Percentiles rank a stretch among this genome's conserved stretches.
Conservation (phyloP, 2,888 invertebrate species). For the Cylloceria caligata region DNA sequence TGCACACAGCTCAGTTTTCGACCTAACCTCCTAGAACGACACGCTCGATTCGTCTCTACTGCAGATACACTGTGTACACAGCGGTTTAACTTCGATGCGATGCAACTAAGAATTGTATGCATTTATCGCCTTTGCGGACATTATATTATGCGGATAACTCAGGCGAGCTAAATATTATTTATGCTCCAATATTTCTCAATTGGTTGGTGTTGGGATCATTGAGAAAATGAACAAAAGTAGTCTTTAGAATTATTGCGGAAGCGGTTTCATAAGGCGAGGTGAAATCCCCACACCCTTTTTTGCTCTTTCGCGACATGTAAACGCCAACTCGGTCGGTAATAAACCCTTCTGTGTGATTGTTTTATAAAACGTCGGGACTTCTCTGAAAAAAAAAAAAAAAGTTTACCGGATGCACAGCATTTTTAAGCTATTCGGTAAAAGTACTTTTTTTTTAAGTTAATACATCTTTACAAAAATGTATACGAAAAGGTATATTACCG, state of each 20-base stretch:
- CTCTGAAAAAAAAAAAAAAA: no score
- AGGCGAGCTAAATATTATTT: background rate
- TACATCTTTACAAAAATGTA: no score
- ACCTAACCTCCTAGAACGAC: background rate
- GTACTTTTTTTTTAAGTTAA: no score
- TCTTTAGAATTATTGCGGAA: background rate
- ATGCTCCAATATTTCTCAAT: background rate
- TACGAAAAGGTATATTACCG: no score
- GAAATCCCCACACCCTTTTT: no score
- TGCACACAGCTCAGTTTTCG: background rate
- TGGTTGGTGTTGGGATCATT: background rate
- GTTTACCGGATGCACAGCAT: no score
- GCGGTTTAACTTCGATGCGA: background rate
- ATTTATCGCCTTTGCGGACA: conserved; percentile 20
- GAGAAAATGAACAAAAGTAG: background rate
- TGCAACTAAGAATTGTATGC: conserved; percentile 30
- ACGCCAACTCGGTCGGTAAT: no score
- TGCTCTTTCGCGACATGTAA: no score
- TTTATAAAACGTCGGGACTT: no score
- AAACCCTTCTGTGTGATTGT: no score
- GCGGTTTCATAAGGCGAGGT: background rate
- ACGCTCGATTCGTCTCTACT: conserved; percentile 16
- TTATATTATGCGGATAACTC: conserved; percentile 49
- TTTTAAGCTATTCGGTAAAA: no score
- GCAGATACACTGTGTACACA: no score